Evolutionary conservation across 2,888 invertebrate genomes (phyloP).

Genomic region (Rhagonycha lutea): DNA sequence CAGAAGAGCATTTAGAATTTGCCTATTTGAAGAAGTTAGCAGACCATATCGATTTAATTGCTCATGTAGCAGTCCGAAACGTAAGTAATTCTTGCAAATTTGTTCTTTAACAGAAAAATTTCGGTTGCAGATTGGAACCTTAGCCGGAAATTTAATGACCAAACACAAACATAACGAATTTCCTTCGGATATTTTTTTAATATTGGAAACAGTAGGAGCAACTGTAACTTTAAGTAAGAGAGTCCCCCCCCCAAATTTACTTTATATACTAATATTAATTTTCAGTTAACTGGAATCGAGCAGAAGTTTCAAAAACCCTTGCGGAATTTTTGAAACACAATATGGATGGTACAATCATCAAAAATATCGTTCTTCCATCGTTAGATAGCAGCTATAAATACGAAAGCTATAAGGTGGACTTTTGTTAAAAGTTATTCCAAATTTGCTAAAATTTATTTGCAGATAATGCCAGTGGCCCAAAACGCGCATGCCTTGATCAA

Average conservation of each 20-base stretch:
- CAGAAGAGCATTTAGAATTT: constrained; percentile 58
- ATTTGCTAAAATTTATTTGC: constrained; percentile 34
- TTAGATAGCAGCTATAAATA: constrained; percentile 50
- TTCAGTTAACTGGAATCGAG: constrained; percentile 51
- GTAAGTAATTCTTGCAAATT: no score
- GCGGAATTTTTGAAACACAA: constrained; percentile 76
- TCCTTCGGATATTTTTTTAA: no score
- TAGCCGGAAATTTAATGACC: no score
- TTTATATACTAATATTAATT: not conserved
- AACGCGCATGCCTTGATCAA: constrained; percentile 76
- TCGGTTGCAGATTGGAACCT: no score
- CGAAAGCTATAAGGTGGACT: constrained; percentile 39
- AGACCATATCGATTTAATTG: constrained; percentile 70
- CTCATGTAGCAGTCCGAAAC: constrained; percentile 73
- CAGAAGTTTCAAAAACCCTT: constrained; percentile 59
- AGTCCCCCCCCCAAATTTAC: no score
- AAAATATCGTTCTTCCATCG: constrained; percentile 56
- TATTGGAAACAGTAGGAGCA: no score
- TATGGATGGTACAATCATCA: constrained; percentile 65
- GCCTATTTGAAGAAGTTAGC: constrained; percentile 62
- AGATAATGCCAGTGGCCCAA: constrained; percentile 73
- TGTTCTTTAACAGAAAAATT: no score
- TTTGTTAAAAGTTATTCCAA: constrained; percentile 46
- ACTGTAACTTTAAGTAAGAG: no score
- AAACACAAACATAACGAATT: no score